Evolutionary conservation across 2,888 invertebrate genomes (phyloP), one percentile per base, ranked within the genome.

Genomic region (Chrysina gloriosa): DNA sequence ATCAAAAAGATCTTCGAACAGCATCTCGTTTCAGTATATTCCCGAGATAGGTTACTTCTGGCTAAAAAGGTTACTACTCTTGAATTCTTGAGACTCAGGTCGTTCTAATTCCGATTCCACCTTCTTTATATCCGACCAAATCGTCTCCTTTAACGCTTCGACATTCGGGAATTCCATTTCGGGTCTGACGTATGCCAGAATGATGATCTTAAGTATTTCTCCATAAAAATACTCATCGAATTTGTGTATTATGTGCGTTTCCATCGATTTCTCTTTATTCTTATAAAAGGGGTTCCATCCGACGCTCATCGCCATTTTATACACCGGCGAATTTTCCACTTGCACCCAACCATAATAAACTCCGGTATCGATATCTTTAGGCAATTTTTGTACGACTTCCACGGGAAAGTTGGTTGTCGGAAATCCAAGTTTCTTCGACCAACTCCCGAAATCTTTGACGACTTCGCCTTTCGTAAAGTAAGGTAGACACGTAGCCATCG

Each of bases 271-370:
- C 78, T 94, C 91, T 70, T 90, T 88, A 81, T 98, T 98, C 69
- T 94, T 89, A 81, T 94, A 99, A 81, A 91, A 97, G 0, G 98
- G 98, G 85, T 98, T 98, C 95, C 94, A 96, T 5, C 98, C 98
- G 66, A 98, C 89, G 79, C 96, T 97, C 85, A 96, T 92, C 0
- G 97, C 97, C 95, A 97, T 97, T 86, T 95, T 95, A 78, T 93
- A 85, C 2, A 96, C 89, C 0, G 88, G 85, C 0, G 88, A 86
- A 58, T 85, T 82, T 19, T 93, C 89, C 1, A 98, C 88, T 73
- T 88, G 88, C 0, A 97, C 96, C 92, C 94, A 97, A 2, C 98
- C 98, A 83, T 89, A 98, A 83, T 98, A 98, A 52, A 98, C 92
- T 21, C 98, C 98, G 9, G 92, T 90, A 2, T 86, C 83, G 54